Evolutionary conservation across 2,797 vertebrate genomes (phyloP), one percentile per base, ranked within the genome.

Genomic region (Lerista edwardsae): DNA sequence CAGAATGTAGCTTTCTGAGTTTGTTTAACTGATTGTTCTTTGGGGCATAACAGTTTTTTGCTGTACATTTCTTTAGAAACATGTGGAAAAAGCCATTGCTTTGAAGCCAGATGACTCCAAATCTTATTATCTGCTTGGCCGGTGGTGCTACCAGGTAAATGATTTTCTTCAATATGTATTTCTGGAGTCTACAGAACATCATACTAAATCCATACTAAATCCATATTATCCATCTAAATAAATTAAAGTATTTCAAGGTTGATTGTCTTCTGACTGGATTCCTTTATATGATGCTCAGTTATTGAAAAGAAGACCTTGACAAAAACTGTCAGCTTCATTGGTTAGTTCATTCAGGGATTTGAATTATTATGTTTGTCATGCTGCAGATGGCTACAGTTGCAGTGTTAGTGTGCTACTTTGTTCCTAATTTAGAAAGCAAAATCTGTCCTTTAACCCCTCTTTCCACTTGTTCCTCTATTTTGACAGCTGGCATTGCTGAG

Each of bases 71-170:
- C 87, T 82, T 0, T 25, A 97, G 97, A 94, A 96, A 3, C 97
- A 97, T 41, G 91, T 97, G 1, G 96, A 96, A n/a, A 96, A 92
- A 93, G 96, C 96, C 8, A 96, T 97, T 79, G 84, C 92, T n/a
- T 92, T 97, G 85, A 96, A 96, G 88, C 95, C 95, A 1, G 91
- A 95, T 84, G 95, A 97, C n/a, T 93, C 96, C 1, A 91, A 82
- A 86, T 93, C 94, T 77, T 93, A 96, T 86, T 96, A 97, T 78
- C 95, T 97, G 10, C 80, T 96, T 86, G 97, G 96, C 84, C 95
- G 95, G 83, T 97, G 97, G 97, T 97, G 95, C 64, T 97, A 96
- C 73, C 93, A 97, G 95, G 97, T 97, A 92, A 92, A 80, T 6
- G 67, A 1, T 3, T 85, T 7, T 1, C 14, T 72, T 14, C 25